Base-by-base conservation (phyloP, 2,888 invertebrate species). In the Cryptus armator region DNA sequence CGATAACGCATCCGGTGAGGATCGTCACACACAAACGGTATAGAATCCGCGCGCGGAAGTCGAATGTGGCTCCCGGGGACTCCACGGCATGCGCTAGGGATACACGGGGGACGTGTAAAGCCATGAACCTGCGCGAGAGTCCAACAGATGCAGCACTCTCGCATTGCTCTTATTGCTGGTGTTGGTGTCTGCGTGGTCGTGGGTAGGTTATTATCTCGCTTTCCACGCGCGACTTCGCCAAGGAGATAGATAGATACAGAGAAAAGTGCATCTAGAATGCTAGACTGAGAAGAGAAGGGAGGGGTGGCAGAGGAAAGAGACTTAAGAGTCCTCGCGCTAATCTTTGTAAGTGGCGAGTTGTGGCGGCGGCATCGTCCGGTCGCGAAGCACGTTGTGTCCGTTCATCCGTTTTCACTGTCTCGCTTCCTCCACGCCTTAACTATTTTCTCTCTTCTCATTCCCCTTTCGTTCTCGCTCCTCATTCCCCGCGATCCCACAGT, bases 401-500 rank as follows among this genome's bases (percentile, higher is more conserved):
- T 81, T 82, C 68, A 76, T 56, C 64, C 83, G 78, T 82, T 84
- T 83, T 56, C 56, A 37, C 37, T 37, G 37, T 77, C 71, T 72
- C 80, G 19, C 80, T 79, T 51, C 29, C 51, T 10, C n/a, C 56
- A 4, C 56, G 56, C 3, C 19, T 12, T 56, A 24, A 24, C 24
- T 19, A 10, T 24, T 24, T 56, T 56, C 66, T 9, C 66, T 16
- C 51, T 46, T 66, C 66, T 24, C 44, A 48, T 29, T 67, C 72
- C 71, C 46, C 66, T 74, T 37, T 67, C 56, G 44, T 75, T 82
- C 79, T 76, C 82, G 53, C 71, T 79, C 74, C 78, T 78, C 78
- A 70, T 72, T 80, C 82, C 75, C 66, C 79, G 71, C 81, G 87
- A 86, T 88, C 89, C 88, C 88, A 89, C 89, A 88, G 88, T 89